Evolutionary conservation across 2,888 invertebrate genomes (phyloP).

Genomic region (Pyrrhia umbra): DNA sequence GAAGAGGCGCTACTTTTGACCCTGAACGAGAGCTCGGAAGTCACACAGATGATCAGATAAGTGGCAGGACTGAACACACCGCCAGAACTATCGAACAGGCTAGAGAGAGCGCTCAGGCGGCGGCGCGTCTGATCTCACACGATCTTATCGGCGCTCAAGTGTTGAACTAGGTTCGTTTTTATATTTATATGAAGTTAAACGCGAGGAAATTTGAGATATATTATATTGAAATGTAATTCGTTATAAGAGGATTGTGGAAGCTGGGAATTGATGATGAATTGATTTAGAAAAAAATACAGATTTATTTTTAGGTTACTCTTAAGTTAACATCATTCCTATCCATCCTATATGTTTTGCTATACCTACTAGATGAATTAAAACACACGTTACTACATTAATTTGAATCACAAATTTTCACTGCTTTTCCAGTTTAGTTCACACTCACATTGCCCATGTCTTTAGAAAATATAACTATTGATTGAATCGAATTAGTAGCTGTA

Average conservation of each 20-base stretch:
- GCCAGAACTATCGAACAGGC: slow-evolving; percentile 44
- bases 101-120: slow-evolving; percentile 31
- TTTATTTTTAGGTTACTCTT: too few species aligned
- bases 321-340: too few species aligned
- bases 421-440: too few species aligned
- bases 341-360: too few species aligned
- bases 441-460: too few species aligned
- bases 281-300: too few species aligned
- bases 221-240: background rate
- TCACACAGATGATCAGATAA: slow-evolving; percentile 56
- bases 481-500: too few species aligned
- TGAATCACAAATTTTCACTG: too few species aligned
- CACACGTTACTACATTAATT: too few species aligned
- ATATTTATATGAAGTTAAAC: too few species aligned
- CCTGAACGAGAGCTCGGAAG: slow-evolving; percentile 56
- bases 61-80: slow-evolving; percentile 46
- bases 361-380: too few species aligned
- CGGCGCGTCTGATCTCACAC: slow-evolving; percentile 43
- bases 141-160: slow-evolving; percentile 54
- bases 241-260: background rate
- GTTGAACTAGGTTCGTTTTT: slow-evolving; percentile 24
- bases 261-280: background rate
- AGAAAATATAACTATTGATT: too few species aligned
- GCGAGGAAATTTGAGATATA: background rate
- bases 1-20: slow-evolving; percentile 37